Percentiles rank a stretch among this genome's conserved stretches.
Conservation (phyloP, 1,140 invertebrate genomes). For the Muscidifurax raptorellus region DNA sequence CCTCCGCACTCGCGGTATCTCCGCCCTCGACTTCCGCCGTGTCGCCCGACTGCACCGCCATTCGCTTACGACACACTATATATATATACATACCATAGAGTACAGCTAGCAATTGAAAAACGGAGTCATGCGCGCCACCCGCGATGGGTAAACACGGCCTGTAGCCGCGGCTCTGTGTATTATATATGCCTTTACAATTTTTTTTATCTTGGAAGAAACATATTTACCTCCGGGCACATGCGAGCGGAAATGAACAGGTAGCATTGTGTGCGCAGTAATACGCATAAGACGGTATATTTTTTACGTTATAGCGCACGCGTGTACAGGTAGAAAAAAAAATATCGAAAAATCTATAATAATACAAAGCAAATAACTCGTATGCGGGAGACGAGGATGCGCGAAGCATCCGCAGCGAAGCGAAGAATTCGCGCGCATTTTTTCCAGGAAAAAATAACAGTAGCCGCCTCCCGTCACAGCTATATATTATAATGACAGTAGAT, state of each 20-base stretch:
- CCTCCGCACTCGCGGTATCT: constrained; percentile 44
- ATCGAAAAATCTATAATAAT: too few species aligned
- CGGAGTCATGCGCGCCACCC: background rate
- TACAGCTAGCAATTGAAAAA: background rate
- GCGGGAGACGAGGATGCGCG: too few species aligned
- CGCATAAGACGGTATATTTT: too few species aligned
- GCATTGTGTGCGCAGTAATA: too few species aligned
- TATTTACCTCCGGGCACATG: constrained; percentile 19
- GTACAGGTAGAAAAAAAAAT: too few species aligned
- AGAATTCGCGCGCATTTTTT: background rate
- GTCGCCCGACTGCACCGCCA: constrained; percentile 20
- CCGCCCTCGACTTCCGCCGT: constrained; percentile 50
- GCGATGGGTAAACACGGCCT: background rate
- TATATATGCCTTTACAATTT: background rate
- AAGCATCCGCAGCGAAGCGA: too few species aligned
- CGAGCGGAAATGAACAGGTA: background rate
- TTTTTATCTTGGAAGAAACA: constrained; percentile 21
- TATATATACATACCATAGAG: too few species aligned
- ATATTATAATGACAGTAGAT: background rate
- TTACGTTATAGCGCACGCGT: too few species aligned
- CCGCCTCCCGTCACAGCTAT: background rate
- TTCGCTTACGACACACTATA: background rate
- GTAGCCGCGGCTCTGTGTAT: background rate
- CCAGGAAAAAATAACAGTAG: background rate
- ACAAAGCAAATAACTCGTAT: background rate